Base-by-base conservation (phyloP, 2,888 invertebrate genomes). In the Ornithoptera priamus region DNA sequence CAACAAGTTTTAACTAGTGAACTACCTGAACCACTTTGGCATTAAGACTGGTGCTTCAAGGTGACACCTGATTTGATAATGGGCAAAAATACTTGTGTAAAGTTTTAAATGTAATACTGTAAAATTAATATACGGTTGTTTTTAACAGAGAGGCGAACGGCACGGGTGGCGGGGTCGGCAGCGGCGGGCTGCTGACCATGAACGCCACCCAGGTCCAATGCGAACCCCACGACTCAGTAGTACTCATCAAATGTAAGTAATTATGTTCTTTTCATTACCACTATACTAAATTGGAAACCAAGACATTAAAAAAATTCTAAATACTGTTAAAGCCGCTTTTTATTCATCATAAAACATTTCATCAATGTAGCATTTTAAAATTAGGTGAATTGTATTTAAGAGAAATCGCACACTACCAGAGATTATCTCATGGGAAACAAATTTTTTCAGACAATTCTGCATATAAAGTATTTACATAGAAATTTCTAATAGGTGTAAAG, bases 171-270 rank as follows among this genome's bases (percentile, higher is more conserved):
- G 92, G 88, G 84, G 87, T 86, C 85, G 89, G 87, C 88, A 85
- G 90, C 87, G 92, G 89, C 75, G 89, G 87, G 80, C 86, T 92
- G 90, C 92, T 92, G 87, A 86, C 92, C 87, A 93, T 93, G 93
- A 93, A 93, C 88, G 92, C 90, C 89, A 90, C 90, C 91, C 93
- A 90, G 87, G 95, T 95, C 94, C 95, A 95, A 86, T 94, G 95
- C 85, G 94, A 92, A 89, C 91, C 94, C 89, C 94, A 94, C 86
- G 95, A 95, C 91, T 95, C 95, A 80, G 95, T 95, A 84, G 94
- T 95, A 79, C 94, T 95, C 88, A 95, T 95, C 84, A 95, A 95
- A 93, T 95, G 95, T 95, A 93, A 95, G 95, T 94, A 82, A 57
- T 2, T 58, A 58, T 22, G 15, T 15, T 20, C 50, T 50, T 50